A percentile compares a stretch with the other conserved stretches of the same genome.
Conservation (phyloP, 2,113 vertebrate species). For the Phaetusa simplex region DNA sequence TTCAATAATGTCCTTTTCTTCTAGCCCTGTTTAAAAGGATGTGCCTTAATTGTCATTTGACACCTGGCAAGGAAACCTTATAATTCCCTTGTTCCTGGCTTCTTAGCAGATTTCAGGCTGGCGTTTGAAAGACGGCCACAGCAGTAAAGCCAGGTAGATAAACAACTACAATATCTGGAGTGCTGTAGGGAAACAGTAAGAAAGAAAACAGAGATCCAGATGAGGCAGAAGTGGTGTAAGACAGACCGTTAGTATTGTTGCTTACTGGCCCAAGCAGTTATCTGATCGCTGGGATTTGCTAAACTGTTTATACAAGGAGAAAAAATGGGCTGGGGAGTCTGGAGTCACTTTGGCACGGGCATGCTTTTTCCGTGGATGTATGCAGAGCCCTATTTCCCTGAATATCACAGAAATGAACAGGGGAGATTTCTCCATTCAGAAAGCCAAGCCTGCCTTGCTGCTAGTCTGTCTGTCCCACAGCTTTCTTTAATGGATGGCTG, state of each 20-base stretch:
- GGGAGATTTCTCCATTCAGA: neutral
- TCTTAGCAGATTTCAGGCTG: neutral
- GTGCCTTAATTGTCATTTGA: neutral
- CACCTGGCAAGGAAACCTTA: constrained; percentile 5
- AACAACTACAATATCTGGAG: neutral
- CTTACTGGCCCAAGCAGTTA: neutral
- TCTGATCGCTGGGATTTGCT: neutral
- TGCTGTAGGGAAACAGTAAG: neutral
- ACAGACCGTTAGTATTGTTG: neutral
- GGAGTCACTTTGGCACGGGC: neutral
- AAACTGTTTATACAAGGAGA: neutral
- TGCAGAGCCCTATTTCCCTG: neutral
- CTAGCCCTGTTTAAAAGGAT: neutral
- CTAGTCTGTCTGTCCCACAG: neutral
- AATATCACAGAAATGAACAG: neutral
- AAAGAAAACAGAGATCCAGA: neutral
- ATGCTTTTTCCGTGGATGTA: neutral
- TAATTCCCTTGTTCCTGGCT: neutral
- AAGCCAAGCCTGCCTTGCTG: neutral
- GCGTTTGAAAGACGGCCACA: neutral
- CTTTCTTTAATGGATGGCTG: neutral
- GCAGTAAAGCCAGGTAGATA: neutral
- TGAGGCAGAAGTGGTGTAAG: neutral
- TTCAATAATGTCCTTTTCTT: neutral
- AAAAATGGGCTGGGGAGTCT: neutral